A percentile compares a stretch with the other conserved stretches of the same genome.
Conservation (phyloP, 92 coral and sea anemone genomes). For the Bergia sp. region DNA sequence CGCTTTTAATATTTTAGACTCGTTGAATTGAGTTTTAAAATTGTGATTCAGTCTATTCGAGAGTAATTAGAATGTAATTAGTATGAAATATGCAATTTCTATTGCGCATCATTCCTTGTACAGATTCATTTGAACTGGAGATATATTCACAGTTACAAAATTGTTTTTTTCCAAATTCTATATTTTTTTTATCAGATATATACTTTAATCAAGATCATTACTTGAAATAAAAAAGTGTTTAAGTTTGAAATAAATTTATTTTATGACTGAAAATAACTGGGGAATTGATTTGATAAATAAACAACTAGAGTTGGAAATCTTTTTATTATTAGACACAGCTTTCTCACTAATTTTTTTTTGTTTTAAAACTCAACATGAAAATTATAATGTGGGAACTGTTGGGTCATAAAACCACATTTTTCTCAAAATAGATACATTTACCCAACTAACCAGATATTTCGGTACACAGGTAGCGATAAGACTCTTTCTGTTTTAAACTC, state of each 20-base stretch:
- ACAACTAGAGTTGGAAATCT: not conserved
- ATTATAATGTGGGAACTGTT: too few relatives aligned
- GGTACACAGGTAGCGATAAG: not conserved
- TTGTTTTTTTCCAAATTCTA: too few relatives aligned
- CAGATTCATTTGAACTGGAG: not conserved
- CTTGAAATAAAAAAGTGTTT: not conserved
- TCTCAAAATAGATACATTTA: too few relatives aligned
- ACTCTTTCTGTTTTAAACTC: not conserved
- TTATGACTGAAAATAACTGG: not conserved
- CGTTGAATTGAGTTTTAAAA: constrained; percentile 4
- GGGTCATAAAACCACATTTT: too few relatives aligned
- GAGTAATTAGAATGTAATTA: not conserved
- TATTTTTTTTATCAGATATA: not conserved
- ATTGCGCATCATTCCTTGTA: not conserved
- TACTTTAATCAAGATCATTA: not conserved
- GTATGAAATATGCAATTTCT: not conserved
- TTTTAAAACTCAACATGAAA: too few relatives aligned
- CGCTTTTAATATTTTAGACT: not conserved
- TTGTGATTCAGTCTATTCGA: not conserved
- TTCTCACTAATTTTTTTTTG: not conserved
- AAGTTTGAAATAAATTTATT: too few relatives aligned
- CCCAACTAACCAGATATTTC: too few relatives aligned
- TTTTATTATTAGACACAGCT: too few relatives aligned
- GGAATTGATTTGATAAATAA: not conserved
- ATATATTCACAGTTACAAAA: not conserved